These are phyloP conservation scores for Mesitornis unicolor DNA, from an alignment of 2,113 vertebrate species.

Conservation along the genomic window DNA sequence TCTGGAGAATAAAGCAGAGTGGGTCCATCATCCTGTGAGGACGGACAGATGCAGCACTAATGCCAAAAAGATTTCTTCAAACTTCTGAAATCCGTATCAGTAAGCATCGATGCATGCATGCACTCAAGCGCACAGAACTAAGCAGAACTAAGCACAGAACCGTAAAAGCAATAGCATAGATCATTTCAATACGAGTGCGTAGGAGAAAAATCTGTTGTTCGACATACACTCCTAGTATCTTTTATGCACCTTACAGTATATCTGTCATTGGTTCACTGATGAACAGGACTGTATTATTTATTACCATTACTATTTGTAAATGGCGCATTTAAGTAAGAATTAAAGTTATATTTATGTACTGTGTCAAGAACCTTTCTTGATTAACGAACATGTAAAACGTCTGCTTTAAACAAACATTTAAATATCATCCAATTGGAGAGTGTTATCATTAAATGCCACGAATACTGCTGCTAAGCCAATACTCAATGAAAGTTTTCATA, in stretches of 20 bases:
- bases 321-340: background rate
- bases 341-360: background rate
- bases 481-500: background rate
- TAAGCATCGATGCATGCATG: background rate
- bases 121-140: background rate
- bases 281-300: background rate
- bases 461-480: background rate
- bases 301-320: too few species aligned
- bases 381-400: background rate
- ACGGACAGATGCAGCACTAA: background rate
- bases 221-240: background rate
- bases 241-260: background rate
- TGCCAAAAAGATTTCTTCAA: background rate
- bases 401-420: background rate
- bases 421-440: background rate
- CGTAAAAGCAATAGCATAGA: background rate
- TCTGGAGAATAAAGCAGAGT: background rate
- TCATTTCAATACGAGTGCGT: background rate
- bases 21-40: background rate
- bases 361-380: background rate
- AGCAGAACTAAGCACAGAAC: background rate
- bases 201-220: background rate
- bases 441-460: background rate
- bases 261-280: background rate
- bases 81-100: background rate